These are phyloP conservation scores for Bothrops jararaca DNA, from an alignment of 2,113 vertebrate species.

Conservation along the genomic window DNA sequence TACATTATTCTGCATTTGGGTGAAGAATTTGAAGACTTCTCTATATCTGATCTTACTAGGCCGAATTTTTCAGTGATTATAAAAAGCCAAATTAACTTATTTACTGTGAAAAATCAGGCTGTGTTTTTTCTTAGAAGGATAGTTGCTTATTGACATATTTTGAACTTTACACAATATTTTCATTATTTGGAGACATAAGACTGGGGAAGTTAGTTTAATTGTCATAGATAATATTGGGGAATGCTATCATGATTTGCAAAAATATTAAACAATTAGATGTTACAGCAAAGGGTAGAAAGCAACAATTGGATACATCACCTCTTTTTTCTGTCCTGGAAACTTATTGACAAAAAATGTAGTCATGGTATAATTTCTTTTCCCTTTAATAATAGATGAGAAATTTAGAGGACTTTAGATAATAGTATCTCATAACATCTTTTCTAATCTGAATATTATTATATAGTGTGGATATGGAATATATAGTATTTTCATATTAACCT, in stretches of 20 bases:
- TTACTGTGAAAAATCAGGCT: background rate
- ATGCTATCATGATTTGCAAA: background rate
- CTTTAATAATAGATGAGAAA: background rate
- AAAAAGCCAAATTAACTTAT: background rate
- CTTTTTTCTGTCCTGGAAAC: background rate
- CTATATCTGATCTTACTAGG: background rate
- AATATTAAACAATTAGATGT: background rate
- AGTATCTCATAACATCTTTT: background rate
- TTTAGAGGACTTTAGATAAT: background rate
- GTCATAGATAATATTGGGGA: background rate
- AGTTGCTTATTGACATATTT: background rate
- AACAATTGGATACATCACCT: background rate
- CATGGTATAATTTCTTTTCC: background rate
- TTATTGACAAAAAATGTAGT: background rate
- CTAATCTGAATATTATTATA: background rate
- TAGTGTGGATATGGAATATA: background rate
- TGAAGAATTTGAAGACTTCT: constrained; percentile 20
- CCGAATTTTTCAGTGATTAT: background rate
- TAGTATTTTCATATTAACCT: background rate
- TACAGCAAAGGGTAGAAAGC: background rate
- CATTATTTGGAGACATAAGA: background rate
- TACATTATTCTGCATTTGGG: background rate
- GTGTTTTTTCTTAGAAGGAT: background rate
- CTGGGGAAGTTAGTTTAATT: background rate
- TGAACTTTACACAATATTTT: background rate